Conservation (phyloP, 2,888 invertebrate genomes). For the Gerris lacustris region DNA sequence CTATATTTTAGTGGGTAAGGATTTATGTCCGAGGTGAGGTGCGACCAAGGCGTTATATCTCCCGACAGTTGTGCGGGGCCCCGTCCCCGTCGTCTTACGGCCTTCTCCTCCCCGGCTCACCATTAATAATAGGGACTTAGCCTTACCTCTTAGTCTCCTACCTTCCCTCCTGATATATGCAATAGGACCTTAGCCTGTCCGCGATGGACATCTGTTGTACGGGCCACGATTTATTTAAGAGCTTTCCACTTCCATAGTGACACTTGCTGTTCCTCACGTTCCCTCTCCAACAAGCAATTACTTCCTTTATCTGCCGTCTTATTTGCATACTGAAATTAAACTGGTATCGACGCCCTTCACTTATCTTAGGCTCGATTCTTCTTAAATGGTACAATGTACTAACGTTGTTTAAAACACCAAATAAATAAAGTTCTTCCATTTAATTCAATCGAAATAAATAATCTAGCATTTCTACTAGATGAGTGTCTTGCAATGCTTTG, state of each 20-base stretch:
- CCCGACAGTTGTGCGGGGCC: background rate
- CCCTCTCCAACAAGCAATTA: no score
- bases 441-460: no score
- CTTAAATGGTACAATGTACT: no score
- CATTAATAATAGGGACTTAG: constrained; percentile 27
- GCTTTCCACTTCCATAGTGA: constrained; percentile 20
- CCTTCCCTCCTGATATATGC: constrained; percentile 23
- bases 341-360: no score
- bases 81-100: constrained; percentile 19
- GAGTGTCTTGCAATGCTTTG: no score
- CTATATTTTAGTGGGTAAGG: constrained; percentile 28
- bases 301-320: no score
- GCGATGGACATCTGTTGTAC: constrained; percentile 23
- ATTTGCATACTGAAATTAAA: no score
- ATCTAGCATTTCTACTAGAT: no score
- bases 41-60: constrained; percentile 8
- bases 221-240: constrained; percentile 26
- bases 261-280: constrained; percentile 9
- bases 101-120: constrained; percentile 9
- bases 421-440: no score
- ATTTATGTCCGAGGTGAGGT: constrained; percentile 25
- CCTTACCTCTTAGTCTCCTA: background rate
- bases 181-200: constrained; percentile 23
- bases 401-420: no score
- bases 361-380: no score